A percentile compares a stretch with the other conserved stretches of the same genome.
phyloP scores from a whole-genome alignment of 2,888 invertebrate genomes.

The Coleophora deauratella region DNA sequence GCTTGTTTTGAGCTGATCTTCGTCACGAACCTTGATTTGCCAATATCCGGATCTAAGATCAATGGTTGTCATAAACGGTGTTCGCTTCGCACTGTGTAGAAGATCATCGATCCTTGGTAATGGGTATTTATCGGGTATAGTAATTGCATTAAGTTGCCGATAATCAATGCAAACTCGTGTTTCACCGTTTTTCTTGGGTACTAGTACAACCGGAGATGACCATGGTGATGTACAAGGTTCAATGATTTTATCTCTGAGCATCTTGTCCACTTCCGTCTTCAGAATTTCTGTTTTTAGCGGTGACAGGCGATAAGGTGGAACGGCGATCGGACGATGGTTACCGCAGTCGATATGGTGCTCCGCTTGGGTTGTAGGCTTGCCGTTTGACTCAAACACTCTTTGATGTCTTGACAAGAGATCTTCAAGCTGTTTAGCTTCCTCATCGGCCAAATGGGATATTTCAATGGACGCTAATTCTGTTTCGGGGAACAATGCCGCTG shows the following conservation, averaged over 20 bases:
- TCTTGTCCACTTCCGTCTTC: slow-evolving; percentile 4
- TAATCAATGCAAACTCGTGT: slow-evolving; percentile 34
- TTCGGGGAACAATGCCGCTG: background rate
- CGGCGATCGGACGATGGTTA: slow-evolving; percentile 1
- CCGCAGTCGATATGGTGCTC: slow-evolving; percentile 2
- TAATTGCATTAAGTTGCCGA: slow-evolving; percentile 16
- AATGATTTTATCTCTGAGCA: slow-evolving; percentile 2
- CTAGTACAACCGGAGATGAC: slow-evolving; percentile 25
- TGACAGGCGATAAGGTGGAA: slow-evolving; percentile 4
- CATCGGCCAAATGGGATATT: background rate
- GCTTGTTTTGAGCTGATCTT: slow-evolving; percentile 25
- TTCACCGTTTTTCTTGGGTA: slow-evolving; percentile 29
- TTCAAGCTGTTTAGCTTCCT: background rate
- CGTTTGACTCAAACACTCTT: slow-evolving; percentile 5
- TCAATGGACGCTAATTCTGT: background rate
- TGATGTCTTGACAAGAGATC: slow-evolving; percentile 1
- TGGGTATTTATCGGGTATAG: slow-evolving; percentile 23
- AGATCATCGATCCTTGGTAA: slow-evolving; percentile 39
- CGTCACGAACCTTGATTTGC: slow-evolving; percentile 18
- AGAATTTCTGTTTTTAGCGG: background rate
- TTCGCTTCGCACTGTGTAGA: slow-evolving; percentile 24
- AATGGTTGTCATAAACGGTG: slow-evolving; percentile 21
- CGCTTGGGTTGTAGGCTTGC: background rate
- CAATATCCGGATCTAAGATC: slow-evolving; percentile 24
- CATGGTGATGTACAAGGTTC: background rate